Evolutionary conservation across 1,140 invertebrate genomes (phyloP).

Genomic region (Condylostylus longicornis): DNA sequence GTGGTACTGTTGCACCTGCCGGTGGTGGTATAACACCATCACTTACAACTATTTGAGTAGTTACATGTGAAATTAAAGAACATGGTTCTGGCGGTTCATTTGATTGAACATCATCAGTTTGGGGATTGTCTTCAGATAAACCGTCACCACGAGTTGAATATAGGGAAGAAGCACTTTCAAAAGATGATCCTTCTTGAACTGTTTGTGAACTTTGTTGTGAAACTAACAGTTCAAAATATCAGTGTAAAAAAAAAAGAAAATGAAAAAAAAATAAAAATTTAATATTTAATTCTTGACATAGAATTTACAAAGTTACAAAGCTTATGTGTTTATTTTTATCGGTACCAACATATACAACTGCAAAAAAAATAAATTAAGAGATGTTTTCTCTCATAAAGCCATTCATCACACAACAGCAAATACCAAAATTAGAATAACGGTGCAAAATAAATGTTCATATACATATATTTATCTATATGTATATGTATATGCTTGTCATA

Average conservation of each 20-base stretch:
- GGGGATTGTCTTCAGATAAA: slow-evolving; percentile 35
- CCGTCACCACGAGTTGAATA: slow-evolving; percentile 57
- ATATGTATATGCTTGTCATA: not conserved
- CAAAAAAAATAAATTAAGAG: too few species aligned
- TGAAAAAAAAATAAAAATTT: not conserved
- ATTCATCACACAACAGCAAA: slow-evolving; percentile 22
- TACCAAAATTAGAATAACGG: too few species aligned
- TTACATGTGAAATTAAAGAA: too few species aligned
- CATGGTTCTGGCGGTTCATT: too few species aligned
- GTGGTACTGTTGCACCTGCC: slow-evolving; percentile 17
- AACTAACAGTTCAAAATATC: slow-evolving; percentile 17
- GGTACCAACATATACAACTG: too few species aligned
- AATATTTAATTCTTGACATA: too few species aligned
- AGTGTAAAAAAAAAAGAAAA: not conserved
- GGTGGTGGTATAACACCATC: slow-evolving; percentile 17
- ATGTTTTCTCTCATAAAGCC: too few species aligned
- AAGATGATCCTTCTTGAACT: slow-evolving; percentile 55
- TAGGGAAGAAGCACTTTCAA: slow-evolving; percentile 64
- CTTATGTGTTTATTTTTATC: too few species aligned
- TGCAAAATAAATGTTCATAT: too few species aligned
- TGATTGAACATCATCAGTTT: slow-evolving; percentile 12
- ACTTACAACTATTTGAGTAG: too few species aligned
- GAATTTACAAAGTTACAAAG: too few species aligned
- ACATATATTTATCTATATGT: slow-evolving; percentile 1
- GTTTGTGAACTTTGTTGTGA: slow-evolving; percentile 36